Evolutionary conservation across 1,140 invertebrate genomes (phyloP), one percentile per base, ranked within the genome.

Genomic region (Nebria ingens): DNA sequence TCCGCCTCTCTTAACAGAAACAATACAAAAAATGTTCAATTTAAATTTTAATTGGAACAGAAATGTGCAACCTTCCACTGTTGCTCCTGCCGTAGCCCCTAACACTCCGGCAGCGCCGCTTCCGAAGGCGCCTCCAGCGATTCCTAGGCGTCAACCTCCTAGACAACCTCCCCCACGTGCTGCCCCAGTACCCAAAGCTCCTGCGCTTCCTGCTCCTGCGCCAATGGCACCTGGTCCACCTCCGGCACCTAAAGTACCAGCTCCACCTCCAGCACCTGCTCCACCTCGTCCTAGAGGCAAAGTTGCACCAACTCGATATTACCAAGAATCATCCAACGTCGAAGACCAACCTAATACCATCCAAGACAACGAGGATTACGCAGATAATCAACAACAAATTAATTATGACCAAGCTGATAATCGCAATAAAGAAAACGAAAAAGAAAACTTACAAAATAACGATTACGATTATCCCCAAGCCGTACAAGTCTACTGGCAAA

Each of bases 1-100:
- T 15, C 66, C 68, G n/a, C 25, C 25, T 34, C 25, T 22, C 20
- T 20, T 11, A 13, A 19, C 51, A 13, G 17, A 17, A 42, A 42
- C 51, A 6, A 21, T 53, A 17, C 57, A 50, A 25, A 25, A 45
- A 29, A n/a, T 34, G 25, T 34, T 34, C n/a, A 34, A 34, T 34
- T n/a, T 34, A 6, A 34, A 34, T 34, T 34, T 34, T 34, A 34
- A 34, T n/a, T 34, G 25, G 25, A 34, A 34, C 25, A 34, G 25
- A 34, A 34, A 34, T 34, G 53, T 34, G 0, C 63, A 67, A 21
- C 64, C 71, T 0, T 58, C 59, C 42, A 63, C 68, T 6, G 59
- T 60, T n/a, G 58, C 65, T 2, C 62, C 65, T 4, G 65, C 68
- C 6, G 67, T 68, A 6, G 67, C 69, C 21, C 66, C 71, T 0